Evolutionary conservation across 1,140 invertebrate genomes (phyloP).

Genomic region (Drosophila nannoptera): DNA sequence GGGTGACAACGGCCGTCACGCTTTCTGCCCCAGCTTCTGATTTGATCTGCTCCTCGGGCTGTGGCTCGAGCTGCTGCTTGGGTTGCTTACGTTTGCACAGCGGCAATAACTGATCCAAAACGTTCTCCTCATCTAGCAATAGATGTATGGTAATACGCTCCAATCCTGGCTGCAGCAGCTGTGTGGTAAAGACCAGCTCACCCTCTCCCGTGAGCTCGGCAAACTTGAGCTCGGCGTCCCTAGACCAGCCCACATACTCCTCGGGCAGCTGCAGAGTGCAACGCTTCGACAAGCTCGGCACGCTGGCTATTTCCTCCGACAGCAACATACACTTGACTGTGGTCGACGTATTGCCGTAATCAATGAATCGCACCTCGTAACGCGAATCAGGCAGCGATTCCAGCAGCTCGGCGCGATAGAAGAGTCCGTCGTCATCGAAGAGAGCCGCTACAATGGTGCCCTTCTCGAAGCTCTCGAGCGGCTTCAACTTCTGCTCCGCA

Average conservation of each 20-base stretch:
- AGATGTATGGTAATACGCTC: slow-evolving; percentile 84
- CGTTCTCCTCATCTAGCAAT: slow-evolving; percentile 82
- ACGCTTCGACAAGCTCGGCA: slow-evolving; percentile 83
- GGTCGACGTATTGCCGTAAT: slow-evolving; percentile 86
- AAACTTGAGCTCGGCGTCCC: slow-evolving; percentile 83
- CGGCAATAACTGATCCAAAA: slow-evolving; percentile 81
- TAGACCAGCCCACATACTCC: slow-evolving; percentile 82
- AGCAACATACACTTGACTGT: slow-evolving; percentile 82
- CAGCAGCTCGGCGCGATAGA: slow-evolving; percentile 85
- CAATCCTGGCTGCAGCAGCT: slow-evolving; percentile 82
- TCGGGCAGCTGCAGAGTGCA: slow-evolving; percentile 83
- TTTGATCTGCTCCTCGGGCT: not conserved
- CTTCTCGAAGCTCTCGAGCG: slow-evolving; percentile 75
- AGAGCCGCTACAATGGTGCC: slow-evolving; percentile 84
- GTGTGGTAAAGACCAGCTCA: slow-evolving; percentile 83
- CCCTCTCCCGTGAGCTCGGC: slow-evolving; percentile 83
- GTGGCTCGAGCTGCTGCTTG: slow-evolving; percentile 12
- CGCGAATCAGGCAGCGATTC: slow-evolving; percentile 81
- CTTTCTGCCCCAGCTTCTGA: not conserved
- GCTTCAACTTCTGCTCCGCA: slow-evolving; percentile 49
- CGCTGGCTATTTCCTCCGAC: slow-evolving; percentile 82
- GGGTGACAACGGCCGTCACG: slow-evolving; percentile 51
- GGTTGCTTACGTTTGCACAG: slow-evolving; percentile 79
- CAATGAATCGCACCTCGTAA: slow-evolving; percentile 85
- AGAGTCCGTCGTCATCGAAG: slow-evolving; percentile 84